Evolutionary conservation across 2,888 invertebrate genomes (phyloP), one percentile per base, ranked within the genome.

Genomic region (Erebia ligea): DNA sequence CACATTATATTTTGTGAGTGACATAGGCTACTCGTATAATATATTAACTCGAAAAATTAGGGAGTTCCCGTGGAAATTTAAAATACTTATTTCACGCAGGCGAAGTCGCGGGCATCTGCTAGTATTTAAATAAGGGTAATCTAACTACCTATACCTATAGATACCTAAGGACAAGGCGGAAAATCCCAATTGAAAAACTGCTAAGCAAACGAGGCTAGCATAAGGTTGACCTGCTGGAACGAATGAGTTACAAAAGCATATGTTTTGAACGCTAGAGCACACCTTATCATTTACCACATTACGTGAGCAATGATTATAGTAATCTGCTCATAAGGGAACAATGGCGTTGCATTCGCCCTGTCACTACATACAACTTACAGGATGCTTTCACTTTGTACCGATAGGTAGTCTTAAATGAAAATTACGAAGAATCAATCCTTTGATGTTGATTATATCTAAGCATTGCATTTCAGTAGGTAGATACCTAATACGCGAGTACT

Each of bases 271-370:
- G 83, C 87, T 88, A 86, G 88, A 83, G 84, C 86, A 86, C 85
- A 92, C 90, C 91, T 92, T 91, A 92, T 93, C 92, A 93, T 93
- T 92, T 93, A 92, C 92, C 89, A 82, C 90, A 91, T 93, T 93
- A 93, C 89, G 89, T 87, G 87, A 73, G 83, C 87, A 87, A 88
- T 93, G 92, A 93, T 93, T 93, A 93, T 91, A 92, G 93, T 93
- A 92, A 93, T 93, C 91, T 89, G 83, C 87, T 88, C 85, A 87
- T 86, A 83, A 89, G 84, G 86, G 90, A 83, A 92, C 93, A 92
- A 92, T 89, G 83, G 88, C 81, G 81, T 80, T 85, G 86, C 86
- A 86, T 84, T 86, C 83, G 82, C 81, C 79, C 80, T 81, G 87
- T 87, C 88, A 86, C 87, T 66, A 71, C 86, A 84, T 86, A 86